A percentile compares a stretch with the other conserved stretches of the same genome.
Conservation (phyloP, 2,797 vertebrate genomes). For the Sebastes alutus region DNA sequence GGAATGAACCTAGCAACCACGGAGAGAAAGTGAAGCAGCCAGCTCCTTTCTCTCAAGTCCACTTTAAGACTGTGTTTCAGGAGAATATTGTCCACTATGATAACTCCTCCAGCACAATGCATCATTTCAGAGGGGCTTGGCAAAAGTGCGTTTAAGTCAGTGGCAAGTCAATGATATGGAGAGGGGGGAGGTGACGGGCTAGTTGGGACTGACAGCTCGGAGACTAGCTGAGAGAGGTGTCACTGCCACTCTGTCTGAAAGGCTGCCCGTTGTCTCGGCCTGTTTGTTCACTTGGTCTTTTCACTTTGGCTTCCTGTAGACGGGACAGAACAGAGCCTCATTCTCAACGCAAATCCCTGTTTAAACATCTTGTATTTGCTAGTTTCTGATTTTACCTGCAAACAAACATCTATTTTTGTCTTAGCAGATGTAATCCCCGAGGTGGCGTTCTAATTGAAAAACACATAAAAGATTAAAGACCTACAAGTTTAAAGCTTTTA, state of each 20-base stretch:
- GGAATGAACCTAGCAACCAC: constrained; percentile 78
- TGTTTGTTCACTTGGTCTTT: constrained; percentile 58
- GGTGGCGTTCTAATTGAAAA: constrained; percentile 37
- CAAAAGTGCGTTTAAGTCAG: constrained; percentile 69
- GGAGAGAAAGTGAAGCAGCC: constrained; percentile 79
- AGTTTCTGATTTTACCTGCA: constrained; percentile 53
- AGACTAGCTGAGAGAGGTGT: constrained; percentile 68
- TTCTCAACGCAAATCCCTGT: constrained; percentile 52
- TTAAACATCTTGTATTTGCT: constrained; percentile 46
- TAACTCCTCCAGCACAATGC: constrained; percentile 74
- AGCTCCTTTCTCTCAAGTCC: constrained; percentile 61
- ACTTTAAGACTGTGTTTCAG: constrained; percentile 65
- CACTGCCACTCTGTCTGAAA: constrained; percentile 60
- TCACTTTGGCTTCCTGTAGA: constrained; percentile 45
- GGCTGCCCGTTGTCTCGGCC: constrained; percentile 53
- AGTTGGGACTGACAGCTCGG: constrained; percentile 59
- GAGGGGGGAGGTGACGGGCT: constrained; percentile 65
- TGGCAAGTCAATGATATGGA: constrained; percentile 75
- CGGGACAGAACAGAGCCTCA: constrained; percentile 22
- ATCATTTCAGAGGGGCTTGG: constrained; percentile 69
- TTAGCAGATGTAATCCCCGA: constrained; percentile 52
- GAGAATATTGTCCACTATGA: constrained; percentile 71
- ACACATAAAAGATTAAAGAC: constrained; percentile 50
- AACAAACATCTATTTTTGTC: constrained; percentile 48
- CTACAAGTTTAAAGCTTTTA: constrained; percentile 25